Evolutionary conservation across 2,113 vertebrate species (phyloP).

Genomic region (Neolamprologus fasciatus): DNA sequence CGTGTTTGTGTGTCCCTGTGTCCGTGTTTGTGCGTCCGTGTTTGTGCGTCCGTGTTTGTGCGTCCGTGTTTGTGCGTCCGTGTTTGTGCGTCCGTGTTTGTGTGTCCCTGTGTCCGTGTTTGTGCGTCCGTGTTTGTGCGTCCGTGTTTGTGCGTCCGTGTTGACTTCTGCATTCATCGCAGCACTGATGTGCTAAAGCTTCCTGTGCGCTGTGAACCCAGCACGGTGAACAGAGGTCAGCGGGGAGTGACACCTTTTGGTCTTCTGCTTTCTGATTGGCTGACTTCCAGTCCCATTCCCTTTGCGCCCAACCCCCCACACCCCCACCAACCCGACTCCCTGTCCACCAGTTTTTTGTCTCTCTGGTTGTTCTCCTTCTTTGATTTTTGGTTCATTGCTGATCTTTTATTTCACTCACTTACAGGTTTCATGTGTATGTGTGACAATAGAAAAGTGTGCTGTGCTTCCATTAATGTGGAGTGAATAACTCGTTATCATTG

Average conservation of each 20-base stretch:
- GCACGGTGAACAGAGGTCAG: neutral
- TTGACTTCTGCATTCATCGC: neutral
- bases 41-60: too few relatives aligned
- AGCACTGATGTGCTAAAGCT: neutral
- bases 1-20: too few relatives aligned
- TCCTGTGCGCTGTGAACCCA: rapidly evolving
- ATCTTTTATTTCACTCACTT: rapidly evolving
- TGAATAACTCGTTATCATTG: rapidly evolving
- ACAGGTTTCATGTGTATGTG: rapidly evolving
- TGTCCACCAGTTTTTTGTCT: neutral
- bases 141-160: too few relatives aligned
- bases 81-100: too few relatives aligned
- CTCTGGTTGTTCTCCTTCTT: rapidly evolving
- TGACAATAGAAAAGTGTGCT: neutral
- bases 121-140: rapidly evolving
- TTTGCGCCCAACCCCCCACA: neutral
- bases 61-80: too few relatives aligned
- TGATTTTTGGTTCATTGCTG: neutral
- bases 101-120: too few relatives aligned
- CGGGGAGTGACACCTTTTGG: rapidly evolving
- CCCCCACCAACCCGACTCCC: neutral
- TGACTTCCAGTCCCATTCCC: neutral
- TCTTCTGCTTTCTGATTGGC: neutral
- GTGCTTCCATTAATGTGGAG: neutral
- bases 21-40: too few relatives aligned